These are phyloP conservation scores for Rhinogobio ventralis DNA, from an alignment of 2,797 vertebrate species.

Conservation along the genomic window DNA sequence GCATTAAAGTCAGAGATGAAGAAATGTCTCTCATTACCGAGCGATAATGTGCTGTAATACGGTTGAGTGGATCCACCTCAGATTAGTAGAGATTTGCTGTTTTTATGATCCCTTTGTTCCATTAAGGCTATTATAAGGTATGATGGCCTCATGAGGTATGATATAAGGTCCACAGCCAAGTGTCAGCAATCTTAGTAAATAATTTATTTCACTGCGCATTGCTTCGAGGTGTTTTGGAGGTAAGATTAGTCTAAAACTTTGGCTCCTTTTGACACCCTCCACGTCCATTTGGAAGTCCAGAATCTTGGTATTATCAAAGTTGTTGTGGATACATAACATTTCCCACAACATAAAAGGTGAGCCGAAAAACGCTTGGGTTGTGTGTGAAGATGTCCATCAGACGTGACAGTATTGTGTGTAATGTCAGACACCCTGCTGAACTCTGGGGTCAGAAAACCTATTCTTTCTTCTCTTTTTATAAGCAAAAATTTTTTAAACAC, in stretches of 20 bases:
- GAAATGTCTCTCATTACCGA: conserved; percentile 4
- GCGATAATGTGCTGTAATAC: conserved; percentile 9
- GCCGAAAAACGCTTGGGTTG: neutral
- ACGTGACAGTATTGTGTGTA: conserved; percentile 24
- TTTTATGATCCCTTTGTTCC: neutral
- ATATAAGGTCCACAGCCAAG: neutral
- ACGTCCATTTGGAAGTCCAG: neutral
- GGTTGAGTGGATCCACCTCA: neutral
- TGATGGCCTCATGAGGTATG: neutral
- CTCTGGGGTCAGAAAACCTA: neutral
- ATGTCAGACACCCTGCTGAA: neutral
- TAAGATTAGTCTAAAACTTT: neutral
- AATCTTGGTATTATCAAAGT: neutral
- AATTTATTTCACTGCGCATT: neutral
- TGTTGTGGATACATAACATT: conserved; percentile 51
- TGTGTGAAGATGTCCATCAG: conserved; percentile 21
- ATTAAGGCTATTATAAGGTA: neutral
- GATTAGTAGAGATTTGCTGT: neutral
- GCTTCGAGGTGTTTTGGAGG: neutral
- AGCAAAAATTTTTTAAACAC: neutral
- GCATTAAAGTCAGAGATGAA: neutral
- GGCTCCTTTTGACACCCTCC: neutral
- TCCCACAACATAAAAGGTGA: conserved; percentile 10
- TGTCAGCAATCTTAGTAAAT: neutral
- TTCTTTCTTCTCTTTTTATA: neutral